Base-by-base conservation (phyloP, 2,797 vertebrate species). In the Mus caroli region DNA sequence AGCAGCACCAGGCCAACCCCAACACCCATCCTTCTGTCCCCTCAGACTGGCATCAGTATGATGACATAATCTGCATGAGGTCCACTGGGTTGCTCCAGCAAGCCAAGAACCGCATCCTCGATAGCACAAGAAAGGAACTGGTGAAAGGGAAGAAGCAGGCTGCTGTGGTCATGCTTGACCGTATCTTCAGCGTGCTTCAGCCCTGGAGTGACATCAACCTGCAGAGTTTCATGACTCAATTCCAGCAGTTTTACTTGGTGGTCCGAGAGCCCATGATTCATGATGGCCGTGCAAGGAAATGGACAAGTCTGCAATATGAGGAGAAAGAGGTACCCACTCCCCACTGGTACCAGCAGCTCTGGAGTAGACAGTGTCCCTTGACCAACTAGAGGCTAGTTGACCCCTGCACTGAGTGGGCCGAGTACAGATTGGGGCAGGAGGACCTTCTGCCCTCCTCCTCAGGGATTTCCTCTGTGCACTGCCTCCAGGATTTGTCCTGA, bases 11-110 rank as follows among this genome's bases (percentile, higher is more conserved):
- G n/a, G n/a, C 19, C 69, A 71, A 71, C 8, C 19, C 69, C 19
- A 20, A 37, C 19, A 71, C 14, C 58, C 14, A 20, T 20, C 92
- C 60, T 69, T 1, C 71, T 79, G n/a, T 94, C 7, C 20, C 52
- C 14, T 46, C 97, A 97, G 99, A 99, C 54, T 99, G 99, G 99
- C 99, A 99, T 97, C 99, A 99, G 62, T 99, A 99, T 2, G 99
- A 99, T 13, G 99, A 99, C 91, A 99, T 99, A 0, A 98, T 99
- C 34, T 99, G 99, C n/a, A 95, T 6, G 0, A 84, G 54, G 82
- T 92, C 98, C 0, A 34, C 98, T 0, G 54, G 98, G 3, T 0
- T 0, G 0, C 0, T 97, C 0, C 34, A 14, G 54, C 77, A 0
- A 0, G 0, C 97, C 0, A 11, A 0, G 20, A 2, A 95, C 0